A percentile compares a stretch with the other conserved stretches of the same genome.
phyloP scores from a whole-genome alignment of 1,140 invertebrate genomes.

The Aphidius ervi region DNA sequence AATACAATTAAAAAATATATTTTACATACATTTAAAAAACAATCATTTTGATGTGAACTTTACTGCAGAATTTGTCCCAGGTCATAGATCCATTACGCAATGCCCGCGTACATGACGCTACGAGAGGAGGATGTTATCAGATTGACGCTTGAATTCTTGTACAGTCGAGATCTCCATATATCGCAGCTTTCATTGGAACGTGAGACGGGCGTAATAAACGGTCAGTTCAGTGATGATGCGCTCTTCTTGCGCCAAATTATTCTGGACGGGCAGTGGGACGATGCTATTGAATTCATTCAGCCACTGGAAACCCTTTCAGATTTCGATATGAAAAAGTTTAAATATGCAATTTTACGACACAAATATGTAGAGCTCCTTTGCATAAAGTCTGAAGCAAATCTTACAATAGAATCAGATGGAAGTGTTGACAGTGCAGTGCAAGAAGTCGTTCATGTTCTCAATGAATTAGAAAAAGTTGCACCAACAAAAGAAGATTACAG shows the following conservation, averaged over 20 bases:
- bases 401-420: slow-evolving; percentile 55
- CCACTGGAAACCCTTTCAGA: slow-evolving; percentile 79
- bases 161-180: slow-evolving; percentile 84
- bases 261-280: slow-evolving; percentile 97
- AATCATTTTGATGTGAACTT: too few species aligned
- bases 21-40: too few species aligned
- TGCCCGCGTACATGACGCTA: slow-evolving; percentile 77
- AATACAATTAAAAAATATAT: too few species aligned
- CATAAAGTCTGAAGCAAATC: slow-evolving; percentile 83
- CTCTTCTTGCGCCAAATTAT: slow-evolving; percentile 91
- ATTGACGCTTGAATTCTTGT: slow-evolving; percentile 86
- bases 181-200: slow-evolving; percentile 88
- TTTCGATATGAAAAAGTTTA: slow-evolving; percentile 78
- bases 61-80: slow-evolving; percentile 33
- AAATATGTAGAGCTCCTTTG: slow-evolving; percentile 94
- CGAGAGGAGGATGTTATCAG: slow-evolving; percentile 89
- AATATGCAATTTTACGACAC: slow-evolving; percentile 81
- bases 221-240: slow-evolving; percentile 83
- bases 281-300: slow-evolving; percentile 93
- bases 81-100: slow-evolving; percentile 64
- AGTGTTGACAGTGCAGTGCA: slow-evolving; percentile 89
- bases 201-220: slow-evolving; percentile 95
- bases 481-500: slow-evolving; percentile 93
- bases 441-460: slow-evolving; percentile 87
- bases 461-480: slow-evolving; percentile 81